phyloP scores from a whole-genome alignment of 2,113 vertebrate genomes.

The Chinchilla lanigera region DNA sequence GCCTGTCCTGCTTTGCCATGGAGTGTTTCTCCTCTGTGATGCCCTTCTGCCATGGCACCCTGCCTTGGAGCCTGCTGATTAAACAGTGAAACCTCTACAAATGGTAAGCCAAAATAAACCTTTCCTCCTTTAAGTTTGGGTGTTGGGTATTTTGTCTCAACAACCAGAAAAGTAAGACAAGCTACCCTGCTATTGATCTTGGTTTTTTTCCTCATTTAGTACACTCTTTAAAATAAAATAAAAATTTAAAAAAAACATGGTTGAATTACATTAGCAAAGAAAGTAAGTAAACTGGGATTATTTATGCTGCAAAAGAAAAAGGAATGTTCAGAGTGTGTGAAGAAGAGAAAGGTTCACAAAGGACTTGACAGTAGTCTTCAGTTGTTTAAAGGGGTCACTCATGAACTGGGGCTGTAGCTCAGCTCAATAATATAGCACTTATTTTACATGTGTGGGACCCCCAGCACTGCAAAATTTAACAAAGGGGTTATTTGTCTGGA shows the following conservation, averaged over 20 bases:
- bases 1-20: neutral
- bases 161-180: neutral
- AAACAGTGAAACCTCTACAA: neutral
- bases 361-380: neutral
- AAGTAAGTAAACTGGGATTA: constrained; percentile 29
- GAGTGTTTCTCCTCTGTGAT: neutral
- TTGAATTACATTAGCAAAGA: neutral
- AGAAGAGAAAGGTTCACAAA: neutral
- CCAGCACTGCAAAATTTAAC: neutral
- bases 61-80: neutral
- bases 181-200: no score
- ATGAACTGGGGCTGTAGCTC: neutral
- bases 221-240: no score
- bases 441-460: neutral
- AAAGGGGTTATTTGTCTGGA: neutral
- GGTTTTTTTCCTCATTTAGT: no score
- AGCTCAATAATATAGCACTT: neutral
- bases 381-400: neutral
- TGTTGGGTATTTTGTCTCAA: neutral
- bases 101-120: neutral
- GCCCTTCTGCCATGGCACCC: neutral
- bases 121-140: neutral
- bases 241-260: neutral
- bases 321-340: neutral
- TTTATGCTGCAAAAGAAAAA: neutral